These are phyloP conservation scores for Agrypnus murinus DNA, from an alignment of 2,888 invertebrate species.

Conservation along the genomic window DNA sequence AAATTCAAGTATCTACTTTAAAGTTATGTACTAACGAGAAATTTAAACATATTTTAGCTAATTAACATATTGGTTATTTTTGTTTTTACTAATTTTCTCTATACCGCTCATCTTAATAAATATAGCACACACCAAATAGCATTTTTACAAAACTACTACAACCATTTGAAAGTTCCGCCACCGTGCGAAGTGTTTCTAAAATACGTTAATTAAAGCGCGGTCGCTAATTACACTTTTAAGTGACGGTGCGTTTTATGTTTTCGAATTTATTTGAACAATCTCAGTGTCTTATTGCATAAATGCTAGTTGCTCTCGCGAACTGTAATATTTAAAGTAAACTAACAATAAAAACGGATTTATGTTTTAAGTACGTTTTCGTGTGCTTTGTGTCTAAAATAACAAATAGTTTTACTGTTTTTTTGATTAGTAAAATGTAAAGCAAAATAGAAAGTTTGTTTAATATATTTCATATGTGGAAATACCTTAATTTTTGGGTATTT, in stretches of 20 bases:
- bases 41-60: too few relatives aligned
- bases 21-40: too few relatives aligned
- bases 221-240: constrained; percentile 57
- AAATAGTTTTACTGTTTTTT: too few relatives aligned
- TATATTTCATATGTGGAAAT: too few relatives aligned
- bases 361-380: too few relatives aligned
- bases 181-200: constrained; percentile 50
- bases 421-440: too few relatives aligned
- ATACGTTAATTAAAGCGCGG: constrained; percentile 55
- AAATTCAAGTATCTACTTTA: too few relatives aligned
- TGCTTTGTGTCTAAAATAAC: too few relatives aligned
- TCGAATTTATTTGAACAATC: constrained; percentile 43
- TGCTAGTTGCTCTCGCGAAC: constrained; percentile 6
- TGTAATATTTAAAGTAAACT: constrained; percentile 20
- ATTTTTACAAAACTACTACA: constrained; percentile 5
- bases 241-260: constrained; percentile 52
- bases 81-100: not conserved
- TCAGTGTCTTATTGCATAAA: constrained; percentile 24
- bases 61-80: not conserved
- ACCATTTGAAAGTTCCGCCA: constrained; percentile 50
- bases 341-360: constrained; percentile 4
- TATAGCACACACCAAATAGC: constrained; percentile 1
- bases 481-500: too few relatives aligned
- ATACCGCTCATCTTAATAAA: not conserved
- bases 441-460: too few relatives aligned